phyloP scores from a whole-genome alignment of 2,888 invertebrate genomes.

The Pseudococcus jackbeardsleyi region DNA sequence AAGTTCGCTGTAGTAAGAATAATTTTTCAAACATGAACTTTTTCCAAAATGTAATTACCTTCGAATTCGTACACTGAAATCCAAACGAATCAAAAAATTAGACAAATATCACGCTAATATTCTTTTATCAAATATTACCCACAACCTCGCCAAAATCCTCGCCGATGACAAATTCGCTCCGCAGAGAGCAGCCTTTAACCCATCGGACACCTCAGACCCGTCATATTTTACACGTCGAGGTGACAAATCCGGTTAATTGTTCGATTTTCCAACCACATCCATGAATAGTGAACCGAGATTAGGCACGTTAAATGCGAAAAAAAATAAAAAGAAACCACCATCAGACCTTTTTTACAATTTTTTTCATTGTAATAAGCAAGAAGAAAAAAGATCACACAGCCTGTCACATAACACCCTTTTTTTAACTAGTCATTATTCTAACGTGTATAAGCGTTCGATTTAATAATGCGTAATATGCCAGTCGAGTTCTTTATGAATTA shows the following conservation, averaged over 20 bases:
- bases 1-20: too few relatives aligned
- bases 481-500: slow-evolving; percentile 38
- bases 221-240: slow-evolving; percentile 61
- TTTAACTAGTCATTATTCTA: slow-evolving; percentile 63
- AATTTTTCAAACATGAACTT: too few relatives aligned
- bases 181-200: not conserved
- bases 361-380: slow-evolving; percentile 5
- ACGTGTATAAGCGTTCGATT: slow-evolving; percentile 55
- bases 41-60: too few relatives aligned
- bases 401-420: slow-evolving; percentile 60
- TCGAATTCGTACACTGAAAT: too few relatives aligned
- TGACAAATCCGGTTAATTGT: slow-evolving; percentile 65
- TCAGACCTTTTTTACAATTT: slow-evolving; percentile 9
- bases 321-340: not conserved
- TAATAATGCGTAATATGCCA: slow-evolving; percentile 54
- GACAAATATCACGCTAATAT: too few relatives aligned
- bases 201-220: slow-evolving; percentile 26
- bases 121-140: not conserved
- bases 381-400: slow-evolving; percentile 52
- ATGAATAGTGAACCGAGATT: slow-evolving; percentile 54
- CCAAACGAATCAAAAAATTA: too few relatives aligned
- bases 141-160: not conserved
- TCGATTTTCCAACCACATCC: slow-evolving; percentile 56
- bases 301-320: slow-evolving; percentile 59
- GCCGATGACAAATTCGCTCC: not conserved